Conservation (phyloP, 35 echinoderm and acorn worm species). For the Stichopus chloronotus region DNA sequence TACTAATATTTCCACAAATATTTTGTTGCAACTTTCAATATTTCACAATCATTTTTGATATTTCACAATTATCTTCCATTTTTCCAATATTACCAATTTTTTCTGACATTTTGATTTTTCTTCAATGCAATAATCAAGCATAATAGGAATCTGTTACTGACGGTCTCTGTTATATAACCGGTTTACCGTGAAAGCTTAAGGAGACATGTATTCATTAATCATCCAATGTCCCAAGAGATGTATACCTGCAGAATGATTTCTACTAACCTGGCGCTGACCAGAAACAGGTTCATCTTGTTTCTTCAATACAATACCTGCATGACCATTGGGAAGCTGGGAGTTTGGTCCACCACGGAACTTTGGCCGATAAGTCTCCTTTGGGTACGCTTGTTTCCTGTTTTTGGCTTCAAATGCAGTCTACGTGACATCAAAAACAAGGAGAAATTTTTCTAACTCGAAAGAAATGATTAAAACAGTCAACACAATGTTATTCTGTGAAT, state of each 20-base stretch:
- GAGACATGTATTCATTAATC: no score
- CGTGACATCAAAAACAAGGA: neutral
- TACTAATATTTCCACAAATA: no score
- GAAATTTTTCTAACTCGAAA: neutral
- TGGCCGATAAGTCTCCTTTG: slow-evolving; percentile 68
- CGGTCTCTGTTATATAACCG: no score
- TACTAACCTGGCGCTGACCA: neutral
- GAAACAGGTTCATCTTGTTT: neutral
- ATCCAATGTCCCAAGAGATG: no score
- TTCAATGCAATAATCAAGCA: no score
- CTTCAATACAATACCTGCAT: slow-evolving; percentile 1
- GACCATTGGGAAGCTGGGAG: slow-evolving; percentile 35
- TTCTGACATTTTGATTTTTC: no score
- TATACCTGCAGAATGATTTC: neutral
- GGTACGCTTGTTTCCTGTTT: slow-evolving; percentile 58
- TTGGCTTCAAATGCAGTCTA: neutral
- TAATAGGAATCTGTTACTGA: no score
- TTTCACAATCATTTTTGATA: no score
- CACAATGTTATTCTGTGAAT: neutral
- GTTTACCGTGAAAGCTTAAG: no score
- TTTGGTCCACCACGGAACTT: slow-evolving; percentile 44
- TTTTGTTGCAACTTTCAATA: no score
- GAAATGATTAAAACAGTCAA: neutral
- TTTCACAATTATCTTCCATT: no score
- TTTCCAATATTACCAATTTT: no score